phyloP scores from a whole-genome alignment of 2,113 vertebrate species.

The Macaca fascicularis region T2T-MFA8v1.1 NC_088394.1:8138001-8138500 shows the following conservation, averaged over 20 bases:
- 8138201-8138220: not conserved
- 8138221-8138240: not conserved
- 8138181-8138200: not conserved
- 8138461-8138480: not conserved
- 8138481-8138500: conserved; percentile 1
- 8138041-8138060: conserved; percentile 57
- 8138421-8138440: not conserved
- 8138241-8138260: not conserved
- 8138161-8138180: not conserved
- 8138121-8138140: not conserved
- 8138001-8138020: conserved; percentile 54
- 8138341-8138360: not conserved
- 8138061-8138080: not conserved
- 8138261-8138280: not conserved
- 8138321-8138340: not conserved
- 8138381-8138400: not conserved
- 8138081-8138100: not conserved
- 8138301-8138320: not conserved
- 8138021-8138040: conserved; percentile 49
- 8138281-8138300: not conserved
- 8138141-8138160: not conserved
- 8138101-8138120: not conserved
- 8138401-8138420: not conserved
- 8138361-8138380: not conserved
- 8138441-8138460: not conserved